Conservation (phyloP, 2,888 invertebrate species). For the Lydus trimaculatus region DNA sequence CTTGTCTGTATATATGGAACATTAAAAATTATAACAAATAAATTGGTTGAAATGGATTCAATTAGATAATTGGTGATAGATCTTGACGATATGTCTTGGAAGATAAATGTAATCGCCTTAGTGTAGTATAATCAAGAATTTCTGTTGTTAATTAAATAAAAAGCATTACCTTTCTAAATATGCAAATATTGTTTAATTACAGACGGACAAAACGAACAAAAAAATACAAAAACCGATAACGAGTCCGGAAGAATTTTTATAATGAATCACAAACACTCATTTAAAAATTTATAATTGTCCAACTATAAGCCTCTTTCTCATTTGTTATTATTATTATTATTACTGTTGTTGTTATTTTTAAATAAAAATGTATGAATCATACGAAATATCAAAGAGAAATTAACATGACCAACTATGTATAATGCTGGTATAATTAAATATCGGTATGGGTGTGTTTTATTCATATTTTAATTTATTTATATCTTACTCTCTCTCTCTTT, state of each 20-base stretch:
- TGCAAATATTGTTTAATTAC: background rate
- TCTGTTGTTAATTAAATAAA: background rate
- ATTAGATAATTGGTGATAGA: slow-evolving; percentile 5
- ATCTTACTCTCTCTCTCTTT: background rate
- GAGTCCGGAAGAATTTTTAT: background rate
- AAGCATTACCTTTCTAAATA: background rate
- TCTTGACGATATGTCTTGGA: background rate
- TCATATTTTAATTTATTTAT: slow-evolving; percentile 16
- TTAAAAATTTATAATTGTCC: slow-evolving; percentile 21
- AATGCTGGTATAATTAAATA: slow-evolving; percentile 23
- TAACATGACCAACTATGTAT: slow-evolving; percentile 24
- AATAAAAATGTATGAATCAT: slow-evolving; percentile 25
- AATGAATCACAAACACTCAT: background rate
- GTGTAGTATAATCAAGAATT: background rate
- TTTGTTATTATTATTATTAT: background rate
- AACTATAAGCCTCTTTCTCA: slow-evolving; percentile 19
- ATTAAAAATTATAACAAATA: background rate
- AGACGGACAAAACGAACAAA: background rate
- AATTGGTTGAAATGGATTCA: background rate
- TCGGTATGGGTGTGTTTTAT: slow-evolving; percentile 22
- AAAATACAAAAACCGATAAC: background rate
- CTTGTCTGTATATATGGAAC: too few relatives aligned
- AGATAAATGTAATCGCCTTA: background rate
- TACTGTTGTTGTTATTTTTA: background rate
- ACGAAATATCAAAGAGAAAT: slow-evolving; percentile 23